Conservation (phyloP, 2,888 invertebrate species). For the Clanis bilineata region DNA sequence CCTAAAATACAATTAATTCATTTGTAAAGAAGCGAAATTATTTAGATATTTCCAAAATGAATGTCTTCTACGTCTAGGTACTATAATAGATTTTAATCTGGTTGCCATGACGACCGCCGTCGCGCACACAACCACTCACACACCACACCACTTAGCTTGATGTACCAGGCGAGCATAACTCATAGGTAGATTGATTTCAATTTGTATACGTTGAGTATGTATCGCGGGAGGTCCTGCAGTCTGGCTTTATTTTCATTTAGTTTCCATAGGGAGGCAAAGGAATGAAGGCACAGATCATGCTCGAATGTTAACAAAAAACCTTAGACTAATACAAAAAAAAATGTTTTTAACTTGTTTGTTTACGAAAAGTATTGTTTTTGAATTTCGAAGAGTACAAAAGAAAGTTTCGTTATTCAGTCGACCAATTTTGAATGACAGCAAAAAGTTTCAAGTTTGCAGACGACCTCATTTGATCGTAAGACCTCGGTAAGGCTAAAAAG, state of each 20-base stretch:
- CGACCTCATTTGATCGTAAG: slow-evolving; percentile 12
- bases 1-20: no score
- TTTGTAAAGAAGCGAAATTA: no score
- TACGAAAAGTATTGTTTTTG: neutral
- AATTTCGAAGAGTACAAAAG: neutral
- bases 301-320: neutral
- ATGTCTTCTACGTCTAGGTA: slow-evolving; percentile 16
- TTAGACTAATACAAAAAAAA: no score
- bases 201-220: slow-evolving; percentile 18
- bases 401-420: neutral
- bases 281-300: neutral
- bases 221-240: neutral
- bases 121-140: slow-evolving; percentile 31
- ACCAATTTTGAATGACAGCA: neutral
- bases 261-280: slow-evolving; percentile 6
- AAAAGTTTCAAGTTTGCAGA: neutral
- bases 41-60: no score
- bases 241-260: slow-evolving; percentile 7
- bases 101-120: slow-evolving; percentile 45
- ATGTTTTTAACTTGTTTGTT: neutral
- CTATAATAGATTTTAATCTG: slow-evolving; percentile 29
- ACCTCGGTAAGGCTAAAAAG: slow-evolving; percentile 1
- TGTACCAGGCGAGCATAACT: slow-evolving; percentile 38
- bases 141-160: slow-evolving; percentile 21
- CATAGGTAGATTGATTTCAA: slow-evolving; percentile 28